A percentile compares a stretch with the other conserved stretches of the same genome.
Evolutionary conservation across 2,888 invertebrate species (phyloP).

Genomic region (Ramazzottius varieornatus): DNA sequence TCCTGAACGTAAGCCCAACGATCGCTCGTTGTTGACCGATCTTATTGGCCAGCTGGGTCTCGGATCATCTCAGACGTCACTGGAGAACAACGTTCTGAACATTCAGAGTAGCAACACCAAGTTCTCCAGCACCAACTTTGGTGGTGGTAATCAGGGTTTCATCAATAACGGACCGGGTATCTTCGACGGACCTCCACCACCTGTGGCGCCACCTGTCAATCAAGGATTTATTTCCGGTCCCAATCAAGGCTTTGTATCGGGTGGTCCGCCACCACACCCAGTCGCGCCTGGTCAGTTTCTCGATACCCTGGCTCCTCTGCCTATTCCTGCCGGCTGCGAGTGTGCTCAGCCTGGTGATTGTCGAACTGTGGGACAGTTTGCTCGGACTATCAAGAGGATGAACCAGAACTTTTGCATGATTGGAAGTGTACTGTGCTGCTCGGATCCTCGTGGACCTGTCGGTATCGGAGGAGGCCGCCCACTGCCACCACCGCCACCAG

Average conservation of each 20-base stretch:
- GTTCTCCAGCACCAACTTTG: background rate
- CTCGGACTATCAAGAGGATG: background rate
- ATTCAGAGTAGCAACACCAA: conserved; percentile 1
- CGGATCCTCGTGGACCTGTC: background rate
- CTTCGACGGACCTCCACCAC: too few species aligned
- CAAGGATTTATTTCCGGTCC: background rate
- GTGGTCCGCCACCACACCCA: background rate
- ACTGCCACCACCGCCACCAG: conserved; percentile 27
- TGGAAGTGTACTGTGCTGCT: background rate
- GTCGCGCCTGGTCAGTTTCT: background rate
- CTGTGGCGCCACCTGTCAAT: too few species aligned
- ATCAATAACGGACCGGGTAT: too few species aligned
- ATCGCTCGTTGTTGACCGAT: background rate
- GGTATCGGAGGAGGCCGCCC: background rate
- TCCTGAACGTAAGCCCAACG: background rate
- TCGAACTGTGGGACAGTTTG: background rate
- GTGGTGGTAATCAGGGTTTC: too few species aligned
- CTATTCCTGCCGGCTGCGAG: background rate
- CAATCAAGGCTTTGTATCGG: background rate
- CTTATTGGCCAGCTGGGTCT: background rate
- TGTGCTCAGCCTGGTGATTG: background rate
- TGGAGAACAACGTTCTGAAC: background rate
- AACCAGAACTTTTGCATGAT: background rate
- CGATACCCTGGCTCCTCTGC: background rate
- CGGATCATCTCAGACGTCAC: too few species aligned